These are phyloP conservation scores for Stenotaenia linearis DNA, from an alignment of 2,888 invertebrate species.

Conservation along the genomic window DNA sequence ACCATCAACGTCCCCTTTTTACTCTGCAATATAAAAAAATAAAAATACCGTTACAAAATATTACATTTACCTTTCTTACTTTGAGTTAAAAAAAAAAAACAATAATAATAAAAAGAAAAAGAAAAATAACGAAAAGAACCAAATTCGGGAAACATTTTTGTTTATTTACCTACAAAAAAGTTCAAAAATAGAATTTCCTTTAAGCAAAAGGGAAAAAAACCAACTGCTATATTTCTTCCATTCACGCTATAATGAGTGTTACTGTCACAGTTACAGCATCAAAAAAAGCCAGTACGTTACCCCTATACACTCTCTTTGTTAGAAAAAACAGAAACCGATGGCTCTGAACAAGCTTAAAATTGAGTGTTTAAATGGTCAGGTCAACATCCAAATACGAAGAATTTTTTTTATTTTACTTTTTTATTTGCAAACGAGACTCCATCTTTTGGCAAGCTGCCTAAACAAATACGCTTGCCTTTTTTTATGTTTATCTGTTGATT, in stretches of 20 bases:
- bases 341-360: not conserved
- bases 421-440: not conserved
- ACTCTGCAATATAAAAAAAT: slow-evolving; percentile 46
- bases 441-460: not conserved
- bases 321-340: not conserved
- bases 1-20: slow-evolving; percentile 53
- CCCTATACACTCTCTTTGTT: not conserved
- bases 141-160: too few relatives aligned
- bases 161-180: too few relatives aligned
- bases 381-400: not conserved
- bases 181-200: too few relatives aligned
- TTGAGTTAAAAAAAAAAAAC: not conserved
- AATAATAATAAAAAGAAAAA: too few relatives aligned
- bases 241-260: too few relatives aligned
- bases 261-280: too few relatives aligned
- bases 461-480: not conserved
- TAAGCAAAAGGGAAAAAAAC: too few relatives aligned
- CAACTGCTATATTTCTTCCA: too few relatives aligned
- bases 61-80: too few relatives aligned
- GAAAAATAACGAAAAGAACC: too few relatives aligned
- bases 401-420: not conserved
- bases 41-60: not conserved
- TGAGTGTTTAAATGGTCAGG: not conserved
- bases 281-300: not conserved
- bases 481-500: slow-evolving; percentile 14